phyloP scores from a whole-genome alignment of 2,888 invertebrate species.

The Cheilosia vernalis region DNA sequence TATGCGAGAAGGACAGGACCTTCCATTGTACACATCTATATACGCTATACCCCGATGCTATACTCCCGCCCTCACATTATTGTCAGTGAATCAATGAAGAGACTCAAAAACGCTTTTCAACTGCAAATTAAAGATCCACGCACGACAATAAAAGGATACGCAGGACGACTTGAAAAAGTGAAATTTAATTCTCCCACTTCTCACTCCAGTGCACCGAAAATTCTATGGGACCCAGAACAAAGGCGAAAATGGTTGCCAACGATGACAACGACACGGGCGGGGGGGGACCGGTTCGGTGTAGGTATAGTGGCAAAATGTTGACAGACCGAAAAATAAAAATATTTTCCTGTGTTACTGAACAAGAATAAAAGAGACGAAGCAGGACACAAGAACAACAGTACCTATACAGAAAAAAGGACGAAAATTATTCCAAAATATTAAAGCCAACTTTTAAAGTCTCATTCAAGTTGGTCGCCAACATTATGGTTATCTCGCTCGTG shows the following conservation, averaged over 20 bases:
- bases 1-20: background rate
- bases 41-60: background rate
- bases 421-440: slow-evolving; percentile 66
- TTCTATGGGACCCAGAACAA: slow-evolving; percentile 45
- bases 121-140: slow-evolving; percentile 70
- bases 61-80: background rate
- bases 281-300: background rate
- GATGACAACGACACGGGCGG: background rate
- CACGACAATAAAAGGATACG: slow-evolving; percentile 69
- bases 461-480: slow-evolving; percentile 25
- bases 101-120: slow-evolving; percentile 68
- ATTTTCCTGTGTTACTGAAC: slow-evolving; percentile 72
- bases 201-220: background rate
- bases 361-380: slow-evolving; percentile 69
- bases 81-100: slow-evolving; percentile 65
- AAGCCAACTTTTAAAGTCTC: slow-evolving; percentile 71
- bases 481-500: slow-evolving; percentile 42
- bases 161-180: slow-evolving; percentile 67
- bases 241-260: slow-evolving; percentile 4
- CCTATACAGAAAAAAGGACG: slow-evolving; percentile 40
- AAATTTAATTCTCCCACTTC: slow-evolving; percentile 63
- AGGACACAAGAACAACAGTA: slow-evolving; percentile 68
- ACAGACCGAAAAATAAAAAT: slow-evolving; percentile 76
- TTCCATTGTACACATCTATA: background rate
- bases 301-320: slow-evolving; percentile 64